These are phyloP conservation scores for Cinclus mexicanus DNA, from an alignment of 2,113 vertebrate species.

Conservation along the genomic window DNA sequence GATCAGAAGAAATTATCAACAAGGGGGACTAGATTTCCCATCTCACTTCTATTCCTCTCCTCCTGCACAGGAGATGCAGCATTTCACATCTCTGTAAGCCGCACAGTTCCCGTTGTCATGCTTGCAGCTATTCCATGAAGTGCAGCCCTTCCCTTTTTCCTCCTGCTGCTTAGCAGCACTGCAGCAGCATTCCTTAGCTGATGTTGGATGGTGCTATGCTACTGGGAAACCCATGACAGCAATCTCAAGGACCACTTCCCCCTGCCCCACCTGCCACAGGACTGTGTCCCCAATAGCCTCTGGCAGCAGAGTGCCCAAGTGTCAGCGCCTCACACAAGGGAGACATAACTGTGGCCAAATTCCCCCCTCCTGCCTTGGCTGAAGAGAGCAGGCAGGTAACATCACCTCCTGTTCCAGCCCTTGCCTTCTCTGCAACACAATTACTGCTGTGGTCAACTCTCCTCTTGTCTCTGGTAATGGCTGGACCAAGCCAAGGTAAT, in stretches of 20 bases:
- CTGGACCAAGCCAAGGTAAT: background rate
- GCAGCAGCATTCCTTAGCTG: background rate
- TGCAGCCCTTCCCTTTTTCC: background rate
- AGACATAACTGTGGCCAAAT: background rate
- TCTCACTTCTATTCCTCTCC: background rate
- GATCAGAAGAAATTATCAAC: background rate
- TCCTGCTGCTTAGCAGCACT: background rate
- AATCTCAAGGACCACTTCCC: background rate
- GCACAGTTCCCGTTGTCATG: rapidly evolving
- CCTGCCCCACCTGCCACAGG: background rate
- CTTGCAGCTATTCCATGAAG: background rate
- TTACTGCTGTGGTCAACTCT: background rate
- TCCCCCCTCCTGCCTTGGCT: background rate
- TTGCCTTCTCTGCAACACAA: background rate
- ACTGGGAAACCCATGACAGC: rapidly evolving
- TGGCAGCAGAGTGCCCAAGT: background rate
- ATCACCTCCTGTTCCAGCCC: background rate
- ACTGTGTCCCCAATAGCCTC: rapidly evolving
- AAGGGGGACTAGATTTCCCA: background rate
- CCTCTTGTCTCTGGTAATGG: background rate
- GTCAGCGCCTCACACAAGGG: rapidly evolving
- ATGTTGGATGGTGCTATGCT: background rate
- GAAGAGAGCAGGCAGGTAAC: background rate
- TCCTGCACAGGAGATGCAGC: background rate
- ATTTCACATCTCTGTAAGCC: background rate